Percentiles rank a stretch among this genome's conserved stretches.
Conservation (phyloP, 1,140 invertebrate species). For the Battus philenor region DNA sequence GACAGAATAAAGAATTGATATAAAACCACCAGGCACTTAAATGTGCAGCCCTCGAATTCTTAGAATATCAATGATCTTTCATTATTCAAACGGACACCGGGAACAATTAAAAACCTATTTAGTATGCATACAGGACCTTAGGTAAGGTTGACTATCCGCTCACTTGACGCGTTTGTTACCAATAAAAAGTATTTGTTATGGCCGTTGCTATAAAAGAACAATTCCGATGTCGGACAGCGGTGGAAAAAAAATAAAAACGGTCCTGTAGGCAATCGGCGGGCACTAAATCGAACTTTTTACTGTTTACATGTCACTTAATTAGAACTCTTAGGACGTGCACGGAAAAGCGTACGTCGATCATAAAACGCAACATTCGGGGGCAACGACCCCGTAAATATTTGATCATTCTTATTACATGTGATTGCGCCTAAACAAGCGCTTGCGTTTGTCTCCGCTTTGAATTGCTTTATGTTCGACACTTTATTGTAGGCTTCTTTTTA, state of each 20-base stretch:
- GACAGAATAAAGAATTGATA: slow-evolving; percentile 22
- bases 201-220: slow-evolving; percentile 31
- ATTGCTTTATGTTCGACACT: not conserved
- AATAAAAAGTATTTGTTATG: slow-evolving; percentile 61
- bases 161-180: slow-evolving; percentile 51
- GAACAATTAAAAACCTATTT: slow-evolving; percentile 66
- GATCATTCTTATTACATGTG: slow-evolving; percentile 12
- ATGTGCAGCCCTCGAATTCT: slow-evolving; percentile 27
- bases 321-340: slow-evolving; percentile 32
- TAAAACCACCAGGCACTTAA: slow-evolving; percentile 21
- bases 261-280: slow-evolving; percentile 37
- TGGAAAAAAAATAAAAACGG: slow-evolving; percentile 35
- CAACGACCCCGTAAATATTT: slow-evolving; percentile 28
- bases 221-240: slow-evolving; percentile 48
- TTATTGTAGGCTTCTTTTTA: too few relatives aligned
- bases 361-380: slow-evolving; percentile 21
- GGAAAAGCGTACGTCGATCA: slow-evolving; percentile 25
- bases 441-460: not conserved
- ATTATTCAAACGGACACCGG: slow-evolving; percentile 43
- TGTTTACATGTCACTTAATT: slow-evolving; percentile 50
- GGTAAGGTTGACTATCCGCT: slow-evolving; percentile 32
- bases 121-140: slow-evolving; percentile 42
- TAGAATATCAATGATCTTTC: slow-evolving; percentile 50
- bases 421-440: slow-evolving; percentile 5
- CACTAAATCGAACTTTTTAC: slow-evolving; percentile 47